Conservation (phyloP, 2,888 invertebrate species). For the Coleophora flavipennella region DNA sequence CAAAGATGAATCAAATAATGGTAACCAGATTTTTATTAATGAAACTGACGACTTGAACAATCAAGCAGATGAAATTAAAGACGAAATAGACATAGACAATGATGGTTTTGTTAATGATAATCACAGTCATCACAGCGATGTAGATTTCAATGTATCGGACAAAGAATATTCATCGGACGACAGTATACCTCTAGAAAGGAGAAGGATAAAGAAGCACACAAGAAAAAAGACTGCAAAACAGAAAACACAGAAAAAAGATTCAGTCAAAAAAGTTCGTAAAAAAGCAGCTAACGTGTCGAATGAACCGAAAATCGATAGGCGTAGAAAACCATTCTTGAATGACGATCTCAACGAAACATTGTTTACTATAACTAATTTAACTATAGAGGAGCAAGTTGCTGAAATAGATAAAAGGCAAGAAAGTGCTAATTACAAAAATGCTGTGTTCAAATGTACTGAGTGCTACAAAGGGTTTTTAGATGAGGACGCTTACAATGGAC, state of each 20-base stretch:
- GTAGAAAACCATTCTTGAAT: slow-evolving; percentile 51
- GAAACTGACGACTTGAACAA: slow-evolving; percentile 3
- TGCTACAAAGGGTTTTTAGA: slow-evolving; percentile 59
- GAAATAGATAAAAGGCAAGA: slow-evolving; percentile 53
- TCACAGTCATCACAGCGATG: slow-evolving; percentile 3
- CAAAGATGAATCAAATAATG: slow-evolving; percentile 14
- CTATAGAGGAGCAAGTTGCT: slow-evolving; percentile 38
- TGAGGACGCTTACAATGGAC: slow-evolving; percentile 48
- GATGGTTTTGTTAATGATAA: slow-evolving; percentile 19
- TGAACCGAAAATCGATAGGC: slow-evolving; percentile 44
- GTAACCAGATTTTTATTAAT: slow-evolving; percentile 8
- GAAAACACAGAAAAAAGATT: slow-evolving; percentile 1
- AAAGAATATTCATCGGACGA: slow-evolving; percentile 38
- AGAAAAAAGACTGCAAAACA: slow-evolving; percentile 10
- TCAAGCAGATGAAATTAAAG: slow-evolving; percentile 6
- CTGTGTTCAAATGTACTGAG: slow-evolving; percentile 45
- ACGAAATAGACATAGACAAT: not conserved
- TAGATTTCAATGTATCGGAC: slow-evolving; percentile 15
- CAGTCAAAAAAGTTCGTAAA: slow-evolving; percentile 4
- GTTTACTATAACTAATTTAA: slow-evolving; percentile 41
- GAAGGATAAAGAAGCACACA: slow-evolving; percentile 23
- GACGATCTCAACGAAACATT: slow-evolving; percentile 50
- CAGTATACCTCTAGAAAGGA: slow-evolving; percentile 32
- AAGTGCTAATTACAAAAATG: slow-evolving; percentile 47
- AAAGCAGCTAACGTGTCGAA: not conserved